Evolutionary conservation across 2,113 vertebrate species (phyloP).

Genomic region (Strigops habroptila): DNA sequence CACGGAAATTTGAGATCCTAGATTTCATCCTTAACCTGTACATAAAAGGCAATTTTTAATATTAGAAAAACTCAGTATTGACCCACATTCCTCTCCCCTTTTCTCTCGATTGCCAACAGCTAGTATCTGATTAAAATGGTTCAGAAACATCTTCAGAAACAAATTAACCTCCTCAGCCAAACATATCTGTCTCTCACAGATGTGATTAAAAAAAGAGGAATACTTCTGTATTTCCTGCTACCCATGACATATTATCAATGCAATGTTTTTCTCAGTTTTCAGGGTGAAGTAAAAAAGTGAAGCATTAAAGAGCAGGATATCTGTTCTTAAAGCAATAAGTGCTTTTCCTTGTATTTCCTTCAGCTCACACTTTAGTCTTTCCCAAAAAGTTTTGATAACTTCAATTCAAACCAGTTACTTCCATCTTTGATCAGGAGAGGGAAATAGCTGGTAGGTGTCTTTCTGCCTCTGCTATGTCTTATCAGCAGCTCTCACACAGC

Average conservation of each 20-base stretch:
- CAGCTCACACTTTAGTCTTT: not conserved
- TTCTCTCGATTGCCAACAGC: not conserved
- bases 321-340: not conserved
- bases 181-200: not conserved
- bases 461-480: not conserved
- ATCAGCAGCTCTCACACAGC: not conserved
- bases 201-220: not conserved
- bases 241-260: not conserved
- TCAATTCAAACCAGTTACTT: not conserved
- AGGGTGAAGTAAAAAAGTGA: not conserved
- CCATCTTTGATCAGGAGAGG: not conserved
- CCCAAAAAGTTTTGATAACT: not conserved
- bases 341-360: not conserved
- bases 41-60: not conserved
- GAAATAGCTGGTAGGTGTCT: not conserved
- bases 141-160: not conserved
- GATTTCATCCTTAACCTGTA: not conserved
- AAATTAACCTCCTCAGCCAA: not conserved
- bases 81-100: not conserved
- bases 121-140: not conserved
- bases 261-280: not conserved
- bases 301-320: not conserved
- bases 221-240: not conserved
- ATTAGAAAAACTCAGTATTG: not conserved
- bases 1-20: not conserved